phyloP scores from a whole-genome alignment of 2,113 vertebrate genomes.

The Cathartes aura region DNA sequence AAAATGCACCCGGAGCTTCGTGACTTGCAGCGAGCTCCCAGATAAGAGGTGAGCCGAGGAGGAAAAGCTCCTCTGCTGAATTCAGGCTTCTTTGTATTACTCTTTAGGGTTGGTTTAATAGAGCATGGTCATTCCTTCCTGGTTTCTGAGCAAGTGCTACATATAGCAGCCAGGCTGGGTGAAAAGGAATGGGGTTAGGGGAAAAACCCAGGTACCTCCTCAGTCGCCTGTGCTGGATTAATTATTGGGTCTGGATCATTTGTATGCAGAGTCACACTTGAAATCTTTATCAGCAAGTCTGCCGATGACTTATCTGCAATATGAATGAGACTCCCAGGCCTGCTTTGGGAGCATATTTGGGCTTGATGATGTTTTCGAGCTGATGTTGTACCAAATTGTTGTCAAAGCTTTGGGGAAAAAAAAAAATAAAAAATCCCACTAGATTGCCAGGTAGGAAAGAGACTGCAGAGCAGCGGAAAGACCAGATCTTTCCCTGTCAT shows the following conservation, averaged over 20 bases:
- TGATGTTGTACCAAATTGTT: neutral
- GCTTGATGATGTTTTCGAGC: neutral
- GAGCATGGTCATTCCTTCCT: neutral
- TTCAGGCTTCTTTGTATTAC: neutral
- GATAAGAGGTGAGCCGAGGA: neutral
- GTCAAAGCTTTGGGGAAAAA: neutral
- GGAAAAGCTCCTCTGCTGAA: neutral
- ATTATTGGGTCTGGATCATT: neutral
- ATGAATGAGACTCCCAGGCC: slow-evolving; percentile 30
- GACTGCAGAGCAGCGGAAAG: neutral
- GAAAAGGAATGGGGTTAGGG: neutral
- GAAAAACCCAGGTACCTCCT: neutral
- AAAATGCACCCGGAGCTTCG: neutral
- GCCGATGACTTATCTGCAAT: slow-evolving; percentile 25
- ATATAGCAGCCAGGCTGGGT: neutral
- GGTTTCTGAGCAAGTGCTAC: neutral
- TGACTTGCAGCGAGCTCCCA: neutral
- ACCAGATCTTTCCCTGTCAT: neutral
- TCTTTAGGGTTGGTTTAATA: neutral
- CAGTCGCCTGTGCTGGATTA: neutral
- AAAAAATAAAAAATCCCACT: neutral
- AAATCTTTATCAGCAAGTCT: slow-evolving; percentile 34
- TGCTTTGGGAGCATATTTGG: neutral
- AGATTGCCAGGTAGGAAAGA: slow-evolving; percentile 6
- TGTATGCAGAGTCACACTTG: slow-evolving; percentile 35